Base-by-base conservation (phyloP, 2,113 vertebrate species). In the Erpornis zantholeuca region DNA sequence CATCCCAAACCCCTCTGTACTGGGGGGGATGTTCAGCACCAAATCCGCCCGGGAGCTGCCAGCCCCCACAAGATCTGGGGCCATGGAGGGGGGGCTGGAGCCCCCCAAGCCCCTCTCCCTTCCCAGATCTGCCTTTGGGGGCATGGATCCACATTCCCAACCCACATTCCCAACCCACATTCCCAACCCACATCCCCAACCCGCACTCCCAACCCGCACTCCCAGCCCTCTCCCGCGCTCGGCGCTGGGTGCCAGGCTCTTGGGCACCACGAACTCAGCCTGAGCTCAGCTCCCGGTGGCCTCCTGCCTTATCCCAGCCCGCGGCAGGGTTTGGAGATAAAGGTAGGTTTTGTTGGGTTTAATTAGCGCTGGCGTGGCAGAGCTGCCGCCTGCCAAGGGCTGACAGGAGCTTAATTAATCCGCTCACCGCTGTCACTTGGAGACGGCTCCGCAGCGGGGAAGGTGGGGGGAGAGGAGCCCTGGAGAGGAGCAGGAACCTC, bases 401-500 rank as follows among this genome's bases (percentile, higher is more conserved):
- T 95, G 95, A 91, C 89, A 90, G 86, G 89, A 10, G 68, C 2
- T 77, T 72, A 88, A 92, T 95, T 92, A 95, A 95, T 96, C 90
- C 60, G 14, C 95, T 96, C 83, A 88, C 50, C 49, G 28, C 31
- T 83, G 89, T 88, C 89, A 88, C 91, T 75, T 2, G 3, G 76
- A 88, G 92, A 45, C 7, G 5, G 81, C 66, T 88, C 71, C 33
- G 68, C 56, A 27, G 92, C 79, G 6, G 80, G 63, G 16, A 50
- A 31, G 16, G 16, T 1, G 11, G 7, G 27, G 59, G 59, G 83
- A 69, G 54, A 38, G 28, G 63, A 35, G 25, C 15, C 54, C 75
- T 3, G 57, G 57, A 36, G 84, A 93, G 71, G 66, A 94, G 78
- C 88, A 5, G 45, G 27, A 76, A 79, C 38, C 42, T 63, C 70